phyloP scores from a whole-genome alignment of 2,888 invertebrate genomes.

The Lottia gigantea region DNA sequence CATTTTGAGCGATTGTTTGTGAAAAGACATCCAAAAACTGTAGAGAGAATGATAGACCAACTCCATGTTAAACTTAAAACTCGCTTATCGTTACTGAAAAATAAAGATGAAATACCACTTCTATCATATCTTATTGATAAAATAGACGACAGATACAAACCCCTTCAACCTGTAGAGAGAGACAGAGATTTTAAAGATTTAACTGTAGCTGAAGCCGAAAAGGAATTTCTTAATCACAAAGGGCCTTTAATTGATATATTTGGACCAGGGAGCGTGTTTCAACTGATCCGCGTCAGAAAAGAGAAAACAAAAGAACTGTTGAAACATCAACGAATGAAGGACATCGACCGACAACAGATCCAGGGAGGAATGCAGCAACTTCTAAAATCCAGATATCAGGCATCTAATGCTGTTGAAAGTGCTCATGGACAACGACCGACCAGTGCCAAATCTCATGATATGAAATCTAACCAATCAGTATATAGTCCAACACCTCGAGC shows the following conservation, averaged over 20 bases:
- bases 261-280: conserved; percentile 65
- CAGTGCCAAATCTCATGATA: background rate
- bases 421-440: background rate
- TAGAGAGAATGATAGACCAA: conserved; percentile 61
- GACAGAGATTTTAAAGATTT: conserved; percentile 38
- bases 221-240: conserved; percentile 53
- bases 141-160: conserved; percentile 36
- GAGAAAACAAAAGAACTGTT: conserved; percentile 34
- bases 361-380: background rate
- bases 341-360: conserved; percentile 20
- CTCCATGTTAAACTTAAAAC: conserved; percentile 56
- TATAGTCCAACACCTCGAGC: background rate
- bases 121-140: conserved; percentile 43
- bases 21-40: conserved; percentile 59
- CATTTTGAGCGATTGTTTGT: conserved; percentile 66
- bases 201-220: conserved; percentile 51
- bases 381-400: background rate
- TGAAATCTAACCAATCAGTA: background rate
- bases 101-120: conserved; percentile 53
- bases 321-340: conserved; percentile 34
- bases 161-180: conserved; percentile 25
- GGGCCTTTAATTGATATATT: conserved; percentile 61
- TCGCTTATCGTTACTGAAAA: conserved; percentile 40
- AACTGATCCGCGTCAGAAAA: conserved; percentile 54
- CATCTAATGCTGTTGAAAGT: background rate